These are phyloP conservation scores for Tachysurus vachellii DNA, from an alignment of 2,113 vertebrate genomes.

Conservation along the genomic window DNA sequence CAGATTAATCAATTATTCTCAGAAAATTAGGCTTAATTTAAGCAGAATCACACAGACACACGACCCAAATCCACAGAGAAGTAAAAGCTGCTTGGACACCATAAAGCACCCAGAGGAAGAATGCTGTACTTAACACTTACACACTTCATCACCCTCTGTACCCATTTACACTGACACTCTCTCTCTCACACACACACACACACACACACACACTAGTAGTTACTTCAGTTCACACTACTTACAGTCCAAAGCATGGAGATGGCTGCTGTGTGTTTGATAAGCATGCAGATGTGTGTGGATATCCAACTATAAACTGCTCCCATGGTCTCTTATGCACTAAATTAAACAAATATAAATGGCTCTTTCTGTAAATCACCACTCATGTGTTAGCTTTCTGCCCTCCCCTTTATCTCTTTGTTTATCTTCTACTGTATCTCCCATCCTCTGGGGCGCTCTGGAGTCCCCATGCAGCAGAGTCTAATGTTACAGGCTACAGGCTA, in stretches of 20 bases:
- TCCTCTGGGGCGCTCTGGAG: neutral
- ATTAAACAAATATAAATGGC: neutral
- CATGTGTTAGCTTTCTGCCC: neutral
- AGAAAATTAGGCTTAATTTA: too few species aligned
- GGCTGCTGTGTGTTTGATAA: conserved; percentile 12
- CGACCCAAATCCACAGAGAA: neutral
- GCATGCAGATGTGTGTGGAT: conserved; percentile 4
- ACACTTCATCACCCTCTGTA: neutral
- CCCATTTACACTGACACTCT: neutral
- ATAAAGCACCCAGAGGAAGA: neutral
- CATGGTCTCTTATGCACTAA: conserved; percentile 19
- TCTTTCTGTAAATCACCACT: neutral
- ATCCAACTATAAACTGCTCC: conserved; percentile 47
- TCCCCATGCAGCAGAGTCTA: neutral
- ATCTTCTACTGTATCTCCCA: neutral
- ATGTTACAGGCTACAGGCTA: conserved; percentile 27
- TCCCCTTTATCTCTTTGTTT: conserved; percentile 6
- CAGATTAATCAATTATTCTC: too few species aligned
- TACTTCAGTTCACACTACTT: conserved; percentile 19
- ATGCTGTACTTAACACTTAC: neutral
- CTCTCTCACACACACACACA: neutral
- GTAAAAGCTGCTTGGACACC: neutral
- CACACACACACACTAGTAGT: neutral
- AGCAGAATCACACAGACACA: neutral
- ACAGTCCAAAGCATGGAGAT: conserved; percentile 32